These are phyloP conservation scores for Anabacerthia variegaticeps DNA, from an alignment of 2,797 vertebrate genomes.

Conservation along the genomic window DNA sequence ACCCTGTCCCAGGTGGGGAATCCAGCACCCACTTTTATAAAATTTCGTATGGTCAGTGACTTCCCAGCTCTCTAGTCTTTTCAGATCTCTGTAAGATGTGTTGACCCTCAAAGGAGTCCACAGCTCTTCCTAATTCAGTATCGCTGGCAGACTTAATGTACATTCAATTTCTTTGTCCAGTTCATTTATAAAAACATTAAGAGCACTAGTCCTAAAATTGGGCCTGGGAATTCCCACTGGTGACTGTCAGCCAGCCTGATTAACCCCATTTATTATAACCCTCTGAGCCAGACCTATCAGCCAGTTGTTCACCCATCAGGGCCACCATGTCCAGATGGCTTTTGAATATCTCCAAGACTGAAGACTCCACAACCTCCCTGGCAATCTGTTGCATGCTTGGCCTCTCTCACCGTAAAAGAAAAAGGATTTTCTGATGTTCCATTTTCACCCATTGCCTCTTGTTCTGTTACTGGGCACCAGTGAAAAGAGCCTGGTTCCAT, in stretches of 20 bases:
- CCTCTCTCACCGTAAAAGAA: neutral
- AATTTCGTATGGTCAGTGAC: neutral
- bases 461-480: neutral
- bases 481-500: neutral
- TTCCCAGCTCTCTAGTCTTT: neutral
- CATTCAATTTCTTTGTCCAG: neutral
- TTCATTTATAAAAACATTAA: neutral
- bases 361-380: neutral
- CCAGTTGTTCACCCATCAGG: neutral
- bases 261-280: neutral
- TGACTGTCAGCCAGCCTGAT: neutral
- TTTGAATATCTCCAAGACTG: neutral
- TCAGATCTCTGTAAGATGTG: neutral
- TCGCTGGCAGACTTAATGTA: neutral
- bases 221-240: neutral
- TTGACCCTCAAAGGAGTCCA: neutral
- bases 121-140: neutral
- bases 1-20: neutral
- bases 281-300: neutral
- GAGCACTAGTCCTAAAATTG: neutral
- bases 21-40: neutral
- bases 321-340: neutral
- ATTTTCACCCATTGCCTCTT: neutral
- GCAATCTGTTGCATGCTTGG: neutral
- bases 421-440: neutral